Percentiles rank a stretch among this genome's conserved stretches.
Evolutionary conservation across 2,113 vertebrate genomes (phyloP).

Genomic region (Pluvianellus socialis): DNA sequence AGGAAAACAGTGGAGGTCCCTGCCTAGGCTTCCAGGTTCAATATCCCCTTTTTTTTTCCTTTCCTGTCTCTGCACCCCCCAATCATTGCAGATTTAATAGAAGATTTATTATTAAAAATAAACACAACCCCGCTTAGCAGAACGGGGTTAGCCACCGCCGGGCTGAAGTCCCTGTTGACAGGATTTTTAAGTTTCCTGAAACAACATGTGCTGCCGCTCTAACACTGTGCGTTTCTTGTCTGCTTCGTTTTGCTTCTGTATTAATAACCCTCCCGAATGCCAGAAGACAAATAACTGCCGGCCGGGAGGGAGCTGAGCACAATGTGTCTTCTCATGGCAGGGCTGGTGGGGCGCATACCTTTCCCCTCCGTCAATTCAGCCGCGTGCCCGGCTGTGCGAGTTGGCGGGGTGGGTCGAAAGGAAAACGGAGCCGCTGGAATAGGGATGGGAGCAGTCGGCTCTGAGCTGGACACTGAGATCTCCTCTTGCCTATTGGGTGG

Average conservation of each 20-base stretch:
- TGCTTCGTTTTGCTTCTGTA: not conserved
- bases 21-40: not conserved
- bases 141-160: accelerated
- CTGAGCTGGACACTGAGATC: not conserved
- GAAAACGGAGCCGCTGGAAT: not conserved
- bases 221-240: conserved; percentile 31
- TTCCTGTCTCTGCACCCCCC: not conserved
- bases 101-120: not conserved
- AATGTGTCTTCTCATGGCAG: not conserved
- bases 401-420: not conserved
- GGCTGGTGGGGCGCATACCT: not conserved
- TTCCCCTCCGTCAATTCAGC: not conserved
- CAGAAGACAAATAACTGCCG: not conserved
- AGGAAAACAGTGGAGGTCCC: not conserved
- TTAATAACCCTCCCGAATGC: not conserved
- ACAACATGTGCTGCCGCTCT: not conserved
- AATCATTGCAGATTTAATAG: not conserved
- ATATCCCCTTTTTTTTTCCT: not conserved
- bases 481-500: accelerated
- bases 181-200: not conserved
- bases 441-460: not conserved
- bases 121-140: not conserved
- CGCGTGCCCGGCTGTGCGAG: accelerated
- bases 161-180: not conserved
- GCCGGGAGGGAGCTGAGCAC: not conserved